A percentile compares a stretch with the other conserved stretches of the same genome.
Conservation (phyloP, 2,113 vertebrate genomes). For the Dendrocopos noguchii region DNA sequence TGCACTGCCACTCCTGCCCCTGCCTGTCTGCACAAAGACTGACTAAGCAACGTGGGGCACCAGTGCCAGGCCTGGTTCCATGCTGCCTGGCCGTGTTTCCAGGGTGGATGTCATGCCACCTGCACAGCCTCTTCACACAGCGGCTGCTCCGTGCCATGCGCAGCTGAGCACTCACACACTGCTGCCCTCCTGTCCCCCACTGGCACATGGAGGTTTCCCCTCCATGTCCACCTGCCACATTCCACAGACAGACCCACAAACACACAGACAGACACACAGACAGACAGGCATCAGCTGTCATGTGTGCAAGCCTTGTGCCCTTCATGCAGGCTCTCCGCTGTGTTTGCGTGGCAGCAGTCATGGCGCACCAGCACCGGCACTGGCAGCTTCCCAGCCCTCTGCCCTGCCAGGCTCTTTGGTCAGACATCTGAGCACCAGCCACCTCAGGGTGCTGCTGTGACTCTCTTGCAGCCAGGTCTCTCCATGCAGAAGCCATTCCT, state of each 20-base stretch:
- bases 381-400: neutral
- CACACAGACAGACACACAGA: neutral
- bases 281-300: neutral
- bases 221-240: neutral
- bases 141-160: neutral
- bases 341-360: neutral
- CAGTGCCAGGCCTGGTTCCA: no score
- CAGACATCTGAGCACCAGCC: neutral
- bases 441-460: accelerated
- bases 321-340: neutral
- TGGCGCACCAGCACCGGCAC: neutral
- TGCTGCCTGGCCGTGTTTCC: neutral
- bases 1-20: neutral
- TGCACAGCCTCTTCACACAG: neutral
- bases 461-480: neutral
- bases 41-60: neutral
- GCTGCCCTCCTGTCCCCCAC: neutral
- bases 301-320: neutral
- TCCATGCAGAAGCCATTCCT: neutral
- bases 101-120: accelerated
- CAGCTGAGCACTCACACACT: neutral
- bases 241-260: neutral
- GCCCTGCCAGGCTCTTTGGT: neutral
- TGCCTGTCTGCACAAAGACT: neutral
- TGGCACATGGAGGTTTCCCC: neutral